A percentile compares a stretch with the other conserved stretches of the same genome.
phyloP scores from a whole-genome alignment of 2,797 vertebrate genomes.

The Staurois parvus region DNA sequence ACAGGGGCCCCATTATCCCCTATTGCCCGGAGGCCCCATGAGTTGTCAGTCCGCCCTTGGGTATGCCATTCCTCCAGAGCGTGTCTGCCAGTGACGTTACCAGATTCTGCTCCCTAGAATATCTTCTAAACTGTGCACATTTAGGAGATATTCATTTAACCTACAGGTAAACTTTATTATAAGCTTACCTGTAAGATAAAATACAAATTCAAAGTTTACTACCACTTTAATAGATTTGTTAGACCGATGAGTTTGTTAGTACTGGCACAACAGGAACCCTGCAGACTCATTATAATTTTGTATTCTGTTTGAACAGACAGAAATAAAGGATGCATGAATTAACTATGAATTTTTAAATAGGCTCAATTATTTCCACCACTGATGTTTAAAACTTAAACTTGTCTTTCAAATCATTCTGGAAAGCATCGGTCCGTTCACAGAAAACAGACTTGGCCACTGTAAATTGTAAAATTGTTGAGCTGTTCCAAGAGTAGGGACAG shows the following conservation, averaged over 20 bases:
- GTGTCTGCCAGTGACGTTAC: too few species aligned
- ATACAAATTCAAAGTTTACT: too few species aligned
- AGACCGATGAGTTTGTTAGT: neutral
- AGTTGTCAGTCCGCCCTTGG: too few species aligned
- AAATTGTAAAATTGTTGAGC: neutral
- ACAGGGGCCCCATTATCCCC: too few species aligned
- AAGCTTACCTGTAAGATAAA: too few species aligned
- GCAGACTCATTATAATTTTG: neutral
- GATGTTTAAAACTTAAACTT: neutral
- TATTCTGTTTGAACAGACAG: constrained; percentile 5
- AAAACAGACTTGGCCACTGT: neutral
- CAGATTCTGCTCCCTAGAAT: too few species aligned
- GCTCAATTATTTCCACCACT: neutral
- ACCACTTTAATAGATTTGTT: neutral
- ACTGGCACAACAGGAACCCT: neutral
- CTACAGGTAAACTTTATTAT: too few species aligned
- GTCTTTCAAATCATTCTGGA: neutral
- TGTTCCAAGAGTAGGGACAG: neutral
- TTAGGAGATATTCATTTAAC: too few species aligned
- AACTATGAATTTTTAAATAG: neutral
- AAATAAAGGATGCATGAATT: neutral
- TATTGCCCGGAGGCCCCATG: too few species aligned
- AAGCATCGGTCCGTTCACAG: neutral
- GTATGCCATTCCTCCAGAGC: too few species aligned
- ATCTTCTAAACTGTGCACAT: too few species aligned